Evolutionary conservation across 2,797 vertebrate species (phyloP).

Genomic region (Bovichtus variegatus): DNA sequence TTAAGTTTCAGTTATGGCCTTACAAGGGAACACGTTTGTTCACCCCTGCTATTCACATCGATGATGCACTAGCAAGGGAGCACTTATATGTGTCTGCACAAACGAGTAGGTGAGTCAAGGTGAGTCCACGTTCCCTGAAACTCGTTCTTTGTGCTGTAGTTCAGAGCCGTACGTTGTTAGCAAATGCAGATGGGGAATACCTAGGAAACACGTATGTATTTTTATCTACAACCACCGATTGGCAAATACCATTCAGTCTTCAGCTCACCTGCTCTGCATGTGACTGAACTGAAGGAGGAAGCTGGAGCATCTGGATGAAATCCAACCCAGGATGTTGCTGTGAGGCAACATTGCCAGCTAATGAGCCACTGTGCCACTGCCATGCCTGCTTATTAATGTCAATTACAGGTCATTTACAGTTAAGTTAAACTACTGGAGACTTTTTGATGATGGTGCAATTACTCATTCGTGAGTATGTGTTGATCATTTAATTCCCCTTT

Average conservation of each 20-base stretch:
- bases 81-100: not conserved
- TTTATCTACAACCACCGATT: not conserved
- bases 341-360: constrained; percentile 20
- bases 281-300: constrained; percentile 24
- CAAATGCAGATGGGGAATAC: not conserved
- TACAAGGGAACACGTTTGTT: too few species aligned
- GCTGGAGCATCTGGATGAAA: constrained; percentile 52
- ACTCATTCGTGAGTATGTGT: constrained; percentile 13
- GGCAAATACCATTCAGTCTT: not conserved
- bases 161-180: not conserved
- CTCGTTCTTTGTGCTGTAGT: not conserved
- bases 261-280: constrained; percentile 14
- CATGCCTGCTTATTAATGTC: constrained; percentile 47
- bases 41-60: too few species aligned
- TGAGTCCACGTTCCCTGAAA: not conserved
- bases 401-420: constrained; percentile 44
- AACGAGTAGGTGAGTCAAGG: not conserved
- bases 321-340: constrained; percentile 45
- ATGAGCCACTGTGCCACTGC: constrained; percentile 35
- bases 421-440: constrained; percentile 27
- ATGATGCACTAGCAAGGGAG: not conserved
- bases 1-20: too few species aligned
- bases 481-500: constrained; percentile 15
- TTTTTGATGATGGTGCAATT: constrained; percentile 38
- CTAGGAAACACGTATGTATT: not conserved